Percentiles rank a stretch among this genome's conserved stretches.
phyloP scores from a whole-genome alignment of 2,797 vertebrate species.

The Podargus strigoides region DNA sequence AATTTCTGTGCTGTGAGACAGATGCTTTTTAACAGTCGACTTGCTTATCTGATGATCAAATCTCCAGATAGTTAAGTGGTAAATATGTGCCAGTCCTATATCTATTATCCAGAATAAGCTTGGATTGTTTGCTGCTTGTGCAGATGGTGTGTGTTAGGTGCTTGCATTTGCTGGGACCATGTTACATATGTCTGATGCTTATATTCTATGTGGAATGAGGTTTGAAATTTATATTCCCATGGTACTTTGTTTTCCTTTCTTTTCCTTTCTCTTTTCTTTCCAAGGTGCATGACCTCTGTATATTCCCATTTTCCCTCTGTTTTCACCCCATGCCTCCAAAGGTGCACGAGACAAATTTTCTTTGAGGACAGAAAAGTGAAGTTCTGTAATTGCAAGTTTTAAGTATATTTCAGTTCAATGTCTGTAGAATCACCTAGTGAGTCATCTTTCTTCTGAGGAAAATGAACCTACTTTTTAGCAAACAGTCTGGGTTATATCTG shows the following conservation, averaged over 20 bases:
- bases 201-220: neutral
- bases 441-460: neutral
- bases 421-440: neutral
- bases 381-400: neutral
- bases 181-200: neutral
- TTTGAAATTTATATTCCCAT: neutral
- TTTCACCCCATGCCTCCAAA: neutral
- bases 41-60: neutral
- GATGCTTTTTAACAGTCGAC: neutral
- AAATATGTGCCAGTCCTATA: neutral
- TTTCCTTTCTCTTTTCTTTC: neutral
- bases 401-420: neutral
- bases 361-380: neutral
- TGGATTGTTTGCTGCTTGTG: neutral
- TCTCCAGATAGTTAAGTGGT: neutral
- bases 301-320: neutral
- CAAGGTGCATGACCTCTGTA: neutral
- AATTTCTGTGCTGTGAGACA: neutral
- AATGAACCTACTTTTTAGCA: neutral
- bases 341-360: neutral
- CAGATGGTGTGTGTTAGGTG: neutral
- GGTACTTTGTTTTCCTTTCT: neutral
- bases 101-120: neutral
- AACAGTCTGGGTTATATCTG: neutral
- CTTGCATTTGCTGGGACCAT: neutral